Base-by-base conservation (phyloP, 2,888 invertebrate genomes). In the Drosophila parthenogenetica region DNA sequence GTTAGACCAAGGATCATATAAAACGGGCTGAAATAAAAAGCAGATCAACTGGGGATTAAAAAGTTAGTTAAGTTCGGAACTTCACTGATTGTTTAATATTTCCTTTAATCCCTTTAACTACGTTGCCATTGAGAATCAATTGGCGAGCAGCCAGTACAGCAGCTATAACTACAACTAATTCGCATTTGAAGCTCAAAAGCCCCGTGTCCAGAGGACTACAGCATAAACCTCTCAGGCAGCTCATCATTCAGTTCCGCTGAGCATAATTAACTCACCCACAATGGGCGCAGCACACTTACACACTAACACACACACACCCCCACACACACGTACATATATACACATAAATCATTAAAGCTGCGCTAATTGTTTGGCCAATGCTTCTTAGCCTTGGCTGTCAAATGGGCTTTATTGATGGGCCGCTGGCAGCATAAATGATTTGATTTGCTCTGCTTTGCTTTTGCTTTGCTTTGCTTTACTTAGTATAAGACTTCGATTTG, bases 361-460 rank as follows among this genome's bases (percentile, higher is more conserved):
- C 78, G 89, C 79, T 89, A 86, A 86, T 86, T 86, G 86, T 87
- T 89, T 79, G 83, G 63, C 80, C 85, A 73, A 70, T 69, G 73
- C 64, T 73, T 69, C 69, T 63, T 64, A 58, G 60, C 46, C 32
- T 10, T 40, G 62, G 55, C 87, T 87, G 83, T 87, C 83, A 87
- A 85, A 79, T 79, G 70, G 64, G 72, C 69, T 85, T 84, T 84
- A 84, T 84, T 84, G 83, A 84, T 84, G 88, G 68, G 72, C 64
- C 72, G 60, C 68, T 71, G 61, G 72, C 72, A 80, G 83, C 83
- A 87, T 87, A 87, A 83, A 85, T 85, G 86, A 84, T 84, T 82
- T 84, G 88, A 87, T 83, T 82, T 78, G 72, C 66, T 62, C 42
- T 48, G 55, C 71, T 58, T 48, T 29, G 57, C 59, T 66, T 53